Conservation (phyloP, 2,797 vertebrate genomes). For the Tokudaia tokunoshimensis region DNA sequence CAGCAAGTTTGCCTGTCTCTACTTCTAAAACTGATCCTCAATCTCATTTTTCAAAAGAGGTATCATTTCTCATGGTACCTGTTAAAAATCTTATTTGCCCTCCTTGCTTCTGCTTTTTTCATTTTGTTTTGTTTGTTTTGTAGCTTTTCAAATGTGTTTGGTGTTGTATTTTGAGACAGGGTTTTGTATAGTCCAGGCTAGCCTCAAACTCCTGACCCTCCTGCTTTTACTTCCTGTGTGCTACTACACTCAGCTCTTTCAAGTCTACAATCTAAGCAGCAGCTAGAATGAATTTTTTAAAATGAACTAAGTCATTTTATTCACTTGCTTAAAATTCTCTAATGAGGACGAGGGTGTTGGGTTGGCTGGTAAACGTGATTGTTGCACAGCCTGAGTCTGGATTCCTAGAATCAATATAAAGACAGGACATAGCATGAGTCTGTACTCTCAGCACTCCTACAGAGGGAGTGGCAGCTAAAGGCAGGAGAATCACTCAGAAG, state of each 20-base stretch:
- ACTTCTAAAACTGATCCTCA: not conserved
- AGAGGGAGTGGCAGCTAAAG: not conserved
- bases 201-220: not conserved
- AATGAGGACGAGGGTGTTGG: not conserved
- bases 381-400: not conserved
- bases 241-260: not conserved
- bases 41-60: not conserved
- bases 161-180: not conserved
- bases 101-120: not conserved
- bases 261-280: slow-evolving; percentile 3
- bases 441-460: not conserved
- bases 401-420: not conserved
- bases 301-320: slow-evolving; percentile 24
- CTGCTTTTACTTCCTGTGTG: not conserved
- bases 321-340: not conserved
- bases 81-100: not conserved
- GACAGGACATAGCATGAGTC: not conserved
- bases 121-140: not conserved
- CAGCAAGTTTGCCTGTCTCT: slow-evolving; percentile 3
- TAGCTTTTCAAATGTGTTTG: not conserved
- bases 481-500: not conserved
- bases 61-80: slow-evolving; percentile 35
- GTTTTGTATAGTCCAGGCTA: not conserved
- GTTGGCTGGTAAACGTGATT: not conserved
- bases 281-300: not conserved